phyloP scores from a whole-genome alignment of 2,797 vertebrate species.

The Labeo calbasu region DNA sequence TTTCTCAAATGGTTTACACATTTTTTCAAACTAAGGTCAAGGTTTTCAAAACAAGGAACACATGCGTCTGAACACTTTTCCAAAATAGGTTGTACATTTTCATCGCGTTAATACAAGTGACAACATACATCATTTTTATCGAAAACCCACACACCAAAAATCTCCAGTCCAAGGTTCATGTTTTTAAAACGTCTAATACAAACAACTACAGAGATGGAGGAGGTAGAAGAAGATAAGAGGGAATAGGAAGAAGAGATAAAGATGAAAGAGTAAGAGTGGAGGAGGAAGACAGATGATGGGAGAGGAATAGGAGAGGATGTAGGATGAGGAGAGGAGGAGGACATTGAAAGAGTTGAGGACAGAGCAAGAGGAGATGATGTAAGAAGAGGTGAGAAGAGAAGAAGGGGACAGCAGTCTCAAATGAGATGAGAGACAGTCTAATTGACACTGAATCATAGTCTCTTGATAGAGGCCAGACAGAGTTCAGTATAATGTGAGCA shows the following conservation, averaged over 20 bases:
- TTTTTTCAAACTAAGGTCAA: conserved; percentile 21
- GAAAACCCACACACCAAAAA: neutral
- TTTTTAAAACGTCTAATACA: conserved; percentile 1
- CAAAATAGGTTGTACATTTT: conserved; percentile 1
- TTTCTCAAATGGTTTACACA: conserved; percentile 14
- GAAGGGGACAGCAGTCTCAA: conserved; percentile 21
- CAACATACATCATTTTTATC: neutral
- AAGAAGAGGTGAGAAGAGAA: conserved; percentile 20
- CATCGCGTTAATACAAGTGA: neutral
- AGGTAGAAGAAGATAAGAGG: conserved; percentile 1
- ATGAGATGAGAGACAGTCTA: conserved; percentile 30
- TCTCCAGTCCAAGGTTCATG: neutral
- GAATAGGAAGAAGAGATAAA: conserved; percentile 9
- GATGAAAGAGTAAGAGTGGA: conserved; percentile 15
- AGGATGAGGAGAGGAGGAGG: conserved; percentile 16
- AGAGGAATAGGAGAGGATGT: conserved; percentile 14
- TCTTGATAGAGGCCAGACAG: conserved; percentile 32
- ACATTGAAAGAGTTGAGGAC: neutral
- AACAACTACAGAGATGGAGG: conserved; percentile 11
- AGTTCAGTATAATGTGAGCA: conserved; percentile 3
- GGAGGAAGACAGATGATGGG: conserved; percentile 24
- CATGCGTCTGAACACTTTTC: neutral
- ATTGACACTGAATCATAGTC: conserved; percentile 25
- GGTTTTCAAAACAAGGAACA: neutral
- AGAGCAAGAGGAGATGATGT: conserved; percentile 7